Evolutionary conservation across 2,113 vertebrate genomes (phyloP).

Genomic region (Regulus satrapa): DNA sequence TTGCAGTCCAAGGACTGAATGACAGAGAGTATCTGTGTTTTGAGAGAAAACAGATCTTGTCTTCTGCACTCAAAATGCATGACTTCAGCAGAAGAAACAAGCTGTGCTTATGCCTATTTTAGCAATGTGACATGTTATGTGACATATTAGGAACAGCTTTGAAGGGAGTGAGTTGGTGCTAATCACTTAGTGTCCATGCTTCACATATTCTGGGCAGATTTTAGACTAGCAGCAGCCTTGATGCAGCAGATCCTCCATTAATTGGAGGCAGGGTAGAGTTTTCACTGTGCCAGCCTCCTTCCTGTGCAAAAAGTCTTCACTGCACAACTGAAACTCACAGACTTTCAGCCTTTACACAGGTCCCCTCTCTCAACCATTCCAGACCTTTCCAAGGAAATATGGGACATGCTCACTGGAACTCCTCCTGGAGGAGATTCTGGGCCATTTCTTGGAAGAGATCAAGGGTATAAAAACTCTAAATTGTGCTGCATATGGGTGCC

Average conservation of each 20-base stretch:
- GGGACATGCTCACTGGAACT: neutral
- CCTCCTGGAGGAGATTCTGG: neutral
- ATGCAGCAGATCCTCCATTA: neutral
- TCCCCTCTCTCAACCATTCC: neutral
- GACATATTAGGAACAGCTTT: neutral
- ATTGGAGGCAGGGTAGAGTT: neutral
- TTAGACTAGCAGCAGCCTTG: neutral
- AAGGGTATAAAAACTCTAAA: neutral
- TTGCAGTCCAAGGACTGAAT: neutral
- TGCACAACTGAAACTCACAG: fast-evolving
- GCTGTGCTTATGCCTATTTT: neutral
- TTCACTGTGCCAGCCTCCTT: neutral
- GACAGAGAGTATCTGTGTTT: neutral
- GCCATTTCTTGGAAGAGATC: neutral
- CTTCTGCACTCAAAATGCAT: neutral
- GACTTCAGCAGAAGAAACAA: neutral
- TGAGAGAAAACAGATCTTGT: neutral
- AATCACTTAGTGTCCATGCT: neutral
- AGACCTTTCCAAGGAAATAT: neutral
- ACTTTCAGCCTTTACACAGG: neutral
- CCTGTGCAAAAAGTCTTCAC: neutral
- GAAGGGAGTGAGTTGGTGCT: neutral
- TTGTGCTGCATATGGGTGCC: neutral
- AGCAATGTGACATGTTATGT: neutral
- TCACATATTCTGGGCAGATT: neutral